Evolutionary conservation across 2,113 vertebrate genomes (phyloP).

Genomic region (Oceanites oceanicus): DNA sequence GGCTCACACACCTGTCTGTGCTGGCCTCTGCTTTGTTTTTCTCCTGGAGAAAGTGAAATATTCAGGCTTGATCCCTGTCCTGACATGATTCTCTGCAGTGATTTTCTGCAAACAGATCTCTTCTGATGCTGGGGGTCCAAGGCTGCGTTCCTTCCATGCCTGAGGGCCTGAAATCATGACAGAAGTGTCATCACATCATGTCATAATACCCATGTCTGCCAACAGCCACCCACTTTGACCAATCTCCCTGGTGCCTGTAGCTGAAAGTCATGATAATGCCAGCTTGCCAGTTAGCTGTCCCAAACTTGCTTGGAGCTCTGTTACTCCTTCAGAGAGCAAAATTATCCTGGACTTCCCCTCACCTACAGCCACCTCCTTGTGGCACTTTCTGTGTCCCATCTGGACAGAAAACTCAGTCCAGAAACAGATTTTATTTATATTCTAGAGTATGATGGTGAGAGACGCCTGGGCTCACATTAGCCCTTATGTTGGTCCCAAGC

Average conservation of each 20-base stretch:
- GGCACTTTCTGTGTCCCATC: not conserved
- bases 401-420: not conserved
- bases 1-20: conserved; percentile 15
- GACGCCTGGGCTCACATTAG: not conserved
- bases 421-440: not conserved
- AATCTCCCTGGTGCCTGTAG: not conserved
- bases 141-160: not conserved
- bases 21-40: conserved; percentile 12
- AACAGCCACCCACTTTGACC: not conserved
- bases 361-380: not conserved
- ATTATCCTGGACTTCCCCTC: not conserved
- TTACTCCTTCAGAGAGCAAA: not conserved
- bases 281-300: not conserved
- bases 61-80: not conserved
- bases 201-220: not conserved
- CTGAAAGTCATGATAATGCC: not conserved
- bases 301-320: not conserved
- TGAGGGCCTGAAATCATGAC: not conserved
- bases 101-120: not conserved
- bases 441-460: not conserved
- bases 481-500: not conserved
- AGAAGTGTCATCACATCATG: not conserved
- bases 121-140: not conserved
- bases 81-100: not conserved
- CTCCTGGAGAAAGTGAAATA: not conserved